Percentiles rank a stretch among this genome's conserved stretches.
Evolutionary conservation across 2,797 vertebrate species (phyloP).

Genomic region (Emydoidea blandingii): DNA sequence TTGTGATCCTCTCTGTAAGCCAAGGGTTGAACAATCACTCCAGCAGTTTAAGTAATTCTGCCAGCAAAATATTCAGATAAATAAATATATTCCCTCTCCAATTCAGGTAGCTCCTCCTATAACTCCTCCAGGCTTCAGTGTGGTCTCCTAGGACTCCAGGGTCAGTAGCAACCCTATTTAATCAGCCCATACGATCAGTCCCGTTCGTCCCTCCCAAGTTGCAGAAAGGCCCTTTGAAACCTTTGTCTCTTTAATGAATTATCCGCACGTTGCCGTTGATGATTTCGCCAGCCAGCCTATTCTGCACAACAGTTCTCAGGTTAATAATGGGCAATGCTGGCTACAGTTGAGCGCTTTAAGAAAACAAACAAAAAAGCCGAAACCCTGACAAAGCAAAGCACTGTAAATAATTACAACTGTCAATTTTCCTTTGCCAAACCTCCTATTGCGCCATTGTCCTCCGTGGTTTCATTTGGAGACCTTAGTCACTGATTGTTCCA

Average conservation of each 20-base stretch:
- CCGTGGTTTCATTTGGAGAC: fast-evolving
- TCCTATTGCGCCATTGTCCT: constrained; percentile 32
- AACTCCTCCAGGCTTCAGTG: constrained; percentile 49
- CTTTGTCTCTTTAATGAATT: constrained; percentile 44
- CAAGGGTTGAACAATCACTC: background rate
- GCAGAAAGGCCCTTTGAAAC: constrained; percentile 52
- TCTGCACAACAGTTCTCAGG: constrained; percentile 40
- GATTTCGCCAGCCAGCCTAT: constrained; percentile 36
- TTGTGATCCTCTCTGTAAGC: background rate
- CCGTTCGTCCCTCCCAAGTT: background rate
- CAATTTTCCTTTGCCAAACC: constrained; percentile 31
- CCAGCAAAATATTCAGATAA: constrained; percentile 13
- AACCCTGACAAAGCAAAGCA: background rate
- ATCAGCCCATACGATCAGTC: constrained; percentile 63
- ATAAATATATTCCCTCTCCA: constrained; percentile 23
- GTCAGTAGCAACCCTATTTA: constrained; percentile 57
- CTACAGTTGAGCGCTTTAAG: background rate
- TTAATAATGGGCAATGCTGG: constrained; percentile 54
- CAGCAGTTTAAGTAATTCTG: background rate
- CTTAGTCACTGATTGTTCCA: background rate
- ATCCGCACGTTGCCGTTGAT: fast-evolving
- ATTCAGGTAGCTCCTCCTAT: constrained; percentile 71
- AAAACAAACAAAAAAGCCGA: background rate
- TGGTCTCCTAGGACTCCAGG: constrained; percentile 67
- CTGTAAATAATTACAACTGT: background rate